Evolutionary conservation across 2,888 invertebrate species (phyloP).

Genomic region (Peribatodes rhomboidaria): DNA sequence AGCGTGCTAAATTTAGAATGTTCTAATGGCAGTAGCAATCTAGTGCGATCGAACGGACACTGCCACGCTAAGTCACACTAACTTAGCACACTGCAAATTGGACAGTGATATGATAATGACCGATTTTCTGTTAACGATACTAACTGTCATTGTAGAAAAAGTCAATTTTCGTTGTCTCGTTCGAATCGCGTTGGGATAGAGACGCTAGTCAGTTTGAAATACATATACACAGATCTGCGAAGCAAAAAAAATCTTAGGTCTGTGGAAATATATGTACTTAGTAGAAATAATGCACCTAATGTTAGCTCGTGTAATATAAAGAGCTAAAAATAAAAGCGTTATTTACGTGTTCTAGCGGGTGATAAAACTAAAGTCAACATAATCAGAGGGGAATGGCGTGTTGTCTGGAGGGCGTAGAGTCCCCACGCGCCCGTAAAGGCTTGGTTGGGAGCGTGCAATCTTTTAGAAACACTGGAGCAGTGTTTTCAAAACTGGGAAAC

Average conservation of each 20-base stretch:
- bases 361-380: constrained; percentile 44
- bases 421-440: constrained; percentile 27
- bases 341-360: constrained; percentile 19
- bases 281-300: neutral
- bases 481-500: neutral
- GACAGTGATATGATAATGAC: too few species aligned
- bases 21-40: too few species aligned
- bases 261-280: too few species aligned
- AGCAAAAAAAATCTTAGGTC: too few species aligned
- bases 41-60: too few species aligned
- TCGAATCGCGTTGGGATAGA: neutral
- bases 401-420: constrained; percentile 30
- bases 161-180: too few species aligned
- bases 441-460: constrained; percentile 8
- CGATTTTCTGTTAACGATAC: too few species aligned
- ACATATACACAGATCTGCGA: too few species aligned
- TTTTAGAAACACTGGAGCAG: constrained; percentile 5
- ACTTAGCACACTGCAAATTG: too few species aligned
- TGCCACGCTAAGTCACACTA: too few species aligned
- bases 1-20: too few species aligned
- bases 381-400: constrained; percentile 39
- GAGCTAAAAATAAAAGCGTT: constrained; percentile 20
- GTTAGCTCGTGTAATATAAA: neutral
- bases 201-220: neutral
- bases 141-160: too few species aligned